Evolutionary conservation across 2,888 invertebrate species (phyloP), one percentile per base, ranked within the genome.

Genomic region (Cephus rjabovi): DNA sequence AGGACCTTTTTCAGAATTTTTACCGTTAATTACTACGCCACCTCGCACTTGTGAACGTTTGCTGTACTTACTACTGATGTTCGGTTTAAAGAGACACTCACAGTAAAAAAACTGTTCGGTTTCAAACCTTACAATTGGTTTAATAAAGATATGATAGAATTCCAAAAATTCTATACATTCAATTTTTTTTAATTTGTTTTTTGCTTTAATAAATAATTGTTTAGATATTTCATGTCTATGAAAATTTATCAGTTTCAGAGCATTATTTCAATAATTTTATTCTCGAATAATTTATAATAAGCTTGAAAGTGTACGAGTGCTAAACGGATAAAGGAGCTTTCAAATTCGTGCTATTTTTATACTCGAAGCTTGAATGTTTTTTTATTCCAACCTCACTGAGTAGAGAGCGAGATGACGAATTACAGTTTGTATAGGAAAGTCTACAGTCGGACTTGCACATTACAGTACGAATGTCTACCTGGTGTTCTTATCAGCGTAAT

Each of bases 1-100:
- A 78, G 77, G 77, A 75, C 40, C 71, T 75, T 77, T 80, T 80
- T 73, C 56, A 71, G 12, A 12, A 30, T 33, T 70, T 70, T 70
- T 15, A 33, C 12, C 12, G 23, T 11, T 70, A 31, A 70, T 70
- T 30, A 70, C 71, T 30, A 12, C 33, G 12, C 12, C 11, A 31
- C 9, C 31, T 11, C 33, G 33, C 31, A 33, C 31, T 30, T 40
- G 23, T 40, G 6, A 40, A 56, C 6, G 40, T 56, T 23, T 9
- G 40, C 23, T 23, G 9, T 23, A 23, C 4, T 6, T 40, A 40
- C 15, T 40, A 40, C 40, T 40, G 40, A 40, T 6, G 15, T 40
- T 6, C 1, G 6, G 15, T 40, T 15, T 40, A 40, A 40, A 40
- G 6, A 56, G 1, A 56, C 23, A 56, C 9, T 56, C 9, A 1